These are phyloP conservation scores for Pinna nobilis DNA, from an alignment of 1,140 invertebrate species.

Conservation along the genomic window DNA sequence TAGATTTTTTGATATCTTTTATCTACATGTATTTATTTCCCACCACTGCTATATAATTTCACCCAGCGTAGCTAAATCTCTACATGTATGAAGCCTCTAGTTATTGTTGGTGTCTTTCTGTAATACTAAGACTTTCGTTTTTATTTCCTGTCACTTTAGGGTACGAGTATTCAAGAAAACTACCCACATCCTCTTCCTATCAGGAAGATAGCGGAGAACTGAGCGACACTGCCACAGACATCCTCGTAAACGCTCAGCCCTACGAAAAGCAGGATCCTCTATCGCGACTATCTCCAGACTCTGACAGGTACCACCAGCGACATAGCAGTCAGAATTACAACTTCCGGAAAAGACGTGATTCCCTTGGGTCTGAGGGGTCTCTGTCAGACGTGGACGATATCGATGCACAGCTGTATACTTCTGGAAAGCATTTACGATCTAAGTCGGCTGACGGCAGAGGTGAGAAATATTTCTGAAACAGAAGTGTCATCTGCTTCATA, in stretches of 20 bases:
- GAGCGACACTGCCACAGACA: slow-evolving; percentile 62
- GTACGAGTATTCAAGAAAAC: too few relatives aligned
- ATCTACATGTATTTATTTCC: too few relatives aligned
- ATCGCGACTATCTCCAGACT: slow-evolving; percentile 1
- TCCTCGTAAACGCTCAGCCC: slow-evolving; percentile 43
- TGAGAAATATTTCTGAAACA: too few relatives aligned
- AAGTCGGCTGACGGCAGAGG: slow-evolving; percentile 57
- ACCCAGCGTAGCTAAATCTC: too few relatives aligned
- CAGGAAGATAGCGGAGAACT: slow-evolving; percentile 57
- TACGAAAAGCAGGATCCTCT: slow-evolving; percentile 5
- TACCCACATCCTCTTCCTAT: slow-evolving; percentile 13
- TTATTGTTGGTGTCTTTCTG: too few relatives aligned
- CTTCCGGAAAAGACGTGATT: slow-evolving; percentile 36
- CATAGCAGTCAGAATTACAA: slow-evolving; percentile 1
- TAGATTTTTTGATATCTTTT: too few relatives aligned
- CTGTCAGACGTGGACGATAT: slow-evolving; percentile 43
- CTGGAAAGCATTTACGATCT: slow-evolving; percentile 43
- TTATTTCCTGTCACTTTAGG: too few relatives aligned
- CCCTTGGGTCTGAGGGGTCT: slow-evolving; percentile 48
- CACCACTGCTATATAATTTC: too few relatives aligned
- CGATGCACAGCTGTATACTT: too few relatives aligned
- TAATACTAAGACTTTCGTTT: too few relatives aligned
- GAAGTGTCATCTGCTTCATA: too few relatives aligned
- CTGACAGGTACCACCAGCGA: neutral
- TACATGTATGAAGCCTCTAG: too few relatives aligned